Base-by-base conservation (phyloP, 2,797 vertebrate species). In the Moxostoma hubbsi region DNA sequence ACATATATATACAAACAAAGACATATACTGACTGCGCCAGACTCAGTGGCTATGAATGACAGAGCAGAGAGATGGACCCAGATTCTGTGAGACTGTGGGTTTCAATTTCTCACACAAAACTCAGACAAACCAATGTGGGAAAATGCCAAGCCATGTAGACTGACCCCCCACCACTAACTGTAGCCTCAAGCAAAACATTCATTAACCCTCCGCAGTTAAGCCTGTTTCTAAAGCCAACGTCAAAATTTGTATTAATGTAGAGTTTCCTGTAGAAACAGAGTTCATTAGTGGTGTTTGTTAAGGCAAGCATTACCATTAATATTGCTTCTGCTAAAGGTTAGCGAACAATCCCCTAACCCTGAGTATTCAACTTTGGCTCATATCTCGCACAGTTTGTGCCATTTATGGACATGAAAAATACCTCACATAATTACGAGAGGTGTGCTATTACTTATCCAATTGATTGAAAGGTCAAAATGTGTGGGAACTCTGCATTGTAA, bases 41-140 rank as follows among this genome's bases (percentile, higher is more conserved):
- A 46, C 73, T 77, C 73, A 71, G 63, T 49, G 18, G 65, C 43
- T 80, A 63, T 73, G 76, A 85, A 85, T 85, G 73, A 85, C 73
- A 80, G 64, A 61, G 82, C 82, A 70, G 13, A 73, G 67, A 68
- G 69, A 75, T 53, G 47, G 63, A 74, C 59, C 73, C 82, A 85
- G 84, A 80, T 85, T 80, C 77, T 70, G 13, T 59, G 46, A 55
- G 49, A 36, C 55, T 75, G 54, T 54, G n/a, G 62, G 62, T 74
- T 61, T 81, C 57, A 68, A 55, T 74, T 61, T 81, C 50, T 57
- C 46, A 46, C 62, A 51, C 59, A 24, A 82, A 55, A 73, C n/a
- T 50, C 75, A 43, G 57, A 55, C 46, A 54, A 64, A 75, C 59
- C 16, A 45, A 66, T 79, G 68, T 77, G 61, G 73, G 80, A 77